Evolutionary conservation across 2,797 vertebrate genomes (phyloP), one percentile per base, ranked within the genome.

Genomic region (Spondyliosoma cantharus): DNA sequence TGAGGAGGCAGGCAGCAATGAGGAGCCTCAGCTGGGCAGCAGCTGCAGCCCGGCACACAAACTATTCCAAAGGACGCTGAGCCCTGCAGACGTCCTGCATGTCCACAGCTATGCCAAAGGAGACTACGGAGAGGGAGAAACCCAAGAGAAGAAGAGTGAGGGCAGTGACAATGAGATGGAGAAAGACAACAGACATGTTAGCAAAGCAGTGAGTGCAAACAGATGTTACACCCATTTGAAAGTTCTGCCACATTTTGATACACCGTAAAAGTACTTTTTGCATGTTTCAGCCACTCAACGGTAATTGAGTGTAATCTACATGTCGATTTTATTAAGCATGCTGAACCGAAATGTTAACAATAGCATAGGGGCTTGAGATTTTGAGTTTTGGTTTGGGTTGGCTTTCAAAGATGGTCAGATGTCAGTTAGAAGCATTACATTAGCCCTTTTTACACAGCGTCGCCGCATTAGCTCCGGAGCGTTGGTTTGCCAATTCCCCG

Each of bases 101-200:
- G 96, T 97, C 4, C 97, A 98, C 87, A 97, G 97, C 94, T 98
- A 97, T 0, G 96, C 97, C 61, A 96, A 95, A 91, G 94, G 95
- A 89, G 95, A 95, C 88, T 95, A 96, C 15, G 84, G 90, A 1
- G 94, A 95, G 5, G 87, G 86, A 14, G 94, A 95, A 0, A 25
- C 79, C 1, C 69, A 90, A 60, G 90, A 92, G 58, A 87, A 83
- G 92, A 87, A 85, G 92, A 94, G 27, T 82, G 96, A 56, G 65
- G 73, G 71, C 16, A 89, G 74, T 4, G 90, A 93, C 66, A 64
- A 7, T 0, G 88, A 94, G 65, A 57, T 15, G 0, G 91, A 89
- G 20, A 87, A 78, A 45, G 89, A 91, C 45, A 61, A 66, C 63
- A 79, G 48, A 63, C 85, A 68, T 71, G 64, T 88, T 16, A 50